Evolutionary conservation across 1,140 invertebrate genomes (phyloP).

Genomic region (Eubasilissa regina): DNA sequence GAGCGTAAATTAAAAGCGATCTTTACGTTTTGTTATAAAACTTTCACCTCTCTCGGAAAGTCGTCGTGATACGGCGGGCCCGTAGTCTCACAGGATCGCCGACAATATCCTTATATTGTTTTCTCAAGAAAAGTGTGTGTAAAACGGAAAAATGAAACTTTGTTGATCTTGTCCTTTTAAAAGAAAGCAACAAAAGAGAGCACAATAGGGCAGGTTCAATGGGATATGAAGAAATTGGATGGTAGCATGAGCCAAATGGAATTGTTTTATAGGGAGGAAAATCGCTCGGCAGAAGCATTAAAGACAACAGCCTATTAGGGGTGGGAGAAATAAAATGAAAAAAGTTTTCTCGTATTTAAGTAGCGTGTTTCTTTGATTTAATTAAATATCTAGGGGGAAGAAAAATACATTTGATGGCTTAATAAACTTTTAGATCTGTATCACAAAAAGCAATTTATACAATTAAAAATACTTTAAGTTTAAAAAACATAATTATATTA

Average conservation of each 20-base stretch:
- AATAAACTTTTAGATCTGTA: neutral
- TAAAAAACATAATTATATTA: no score
- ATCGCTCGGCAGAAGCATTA: slow-evolving; percentile 3
- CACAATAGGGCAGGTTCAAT: slow-evolving; percentile 20
- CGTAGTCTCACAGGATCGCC: no score
- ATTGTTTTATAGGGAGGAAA: slow-evolving; percentile 32
- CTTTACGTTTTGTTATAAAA: no score
- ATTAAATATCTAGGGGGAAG: no score
- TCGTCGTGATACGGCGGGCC: no score
- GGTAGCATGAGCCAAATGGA: slow-evolving; percentile 29
- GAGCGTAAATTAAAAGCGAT: no score
- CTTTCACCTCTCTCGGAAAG: no score
- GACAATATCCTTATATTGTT: no score
- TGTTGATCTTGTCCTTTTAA: slow-evolving; percentile 6
- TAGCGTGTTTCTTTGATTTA: neutral
- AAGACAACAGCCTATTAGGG: slow-evolving; percentile 26
- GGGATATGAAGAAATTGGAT: slow-evolving; percentile 19
- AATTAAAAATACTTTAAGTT: neutral
- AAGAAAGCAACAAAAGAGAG: neutral
- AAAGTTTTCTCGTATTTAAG: neutral
- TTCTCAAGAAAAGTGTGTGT: no score
- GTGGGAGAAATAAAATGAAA: neutral
- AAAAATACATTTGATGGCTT: neutral
- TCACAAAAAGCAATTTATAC: neutral
- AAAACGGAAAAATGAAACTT: neutral